phyloP scores from a whole-genome alignment of 2,888 invertebrate genomes.

The Carabus problematicus region DNA sequence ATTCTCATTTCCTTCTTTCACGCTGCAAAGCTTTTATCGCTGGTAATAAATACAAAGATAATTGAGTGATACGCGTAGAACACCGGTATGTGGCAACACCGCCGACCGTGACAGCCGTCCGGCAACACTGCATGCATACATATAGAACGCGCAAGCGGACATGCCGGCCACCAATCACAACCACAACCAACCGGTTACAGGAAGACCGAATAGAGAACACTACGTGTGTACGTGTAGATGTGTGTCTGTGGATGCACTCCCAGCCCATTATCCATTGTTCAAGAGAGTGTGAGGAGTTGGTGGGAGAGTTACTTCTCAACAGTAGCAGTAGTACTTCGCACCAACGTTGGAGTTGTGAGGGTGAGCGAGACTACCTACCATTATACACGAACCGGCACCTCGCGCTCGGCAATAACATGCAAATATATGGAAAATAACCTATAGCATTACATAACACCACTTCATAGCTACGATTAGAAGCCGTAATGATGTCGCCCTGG shows the following conservation, averaged over 20 bases:
- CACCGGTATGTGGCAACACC: conserved; percentile 2
- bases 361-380: conserved; percentile 13
- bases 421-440: conserved; percentile 58
- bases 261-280: conserved; percentile 35
- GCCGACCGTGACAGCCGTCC: not conserved
- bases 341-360: not conserved
- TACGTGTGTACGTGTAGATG: not conserved
- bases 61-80: conserved; percentile 39
- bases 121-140: conserved; percentile 6
- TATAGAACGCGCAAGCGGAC: conserved; percentile 23
- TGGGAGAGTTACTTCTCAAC: not conserved
- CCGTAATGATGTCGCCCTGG: conserved; percentile 36
- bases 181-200: conserved; percentile 15
- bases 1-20: conserved; percentile 43
- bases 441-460: conserved; percentile 57
- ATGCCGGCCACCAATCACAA: conserved; percentile 32
- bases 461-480: conserved; percentile 48
- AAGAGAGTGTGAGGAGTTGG: not conserved
- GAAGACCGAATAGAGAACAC: conserved; percentile 14
- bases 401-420: conserved; percentile 54
- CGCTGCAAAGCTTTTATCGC: conserved; percentile 40
- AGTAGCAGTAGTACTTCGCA: not conserved
- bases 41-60: conserved; percentile 42
- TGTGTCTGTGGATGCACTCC: conserved; percentile 20
- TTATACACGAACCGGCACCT: conserved; percentile 34